A percentile compares a stretch with the other conserved stretches of the same genome.
These are phyloP conservation scores for Scaptomyza montana DNA, from an alignment of 1,140 invertebrate genomes.

Conservation along the genomic window DNA sequence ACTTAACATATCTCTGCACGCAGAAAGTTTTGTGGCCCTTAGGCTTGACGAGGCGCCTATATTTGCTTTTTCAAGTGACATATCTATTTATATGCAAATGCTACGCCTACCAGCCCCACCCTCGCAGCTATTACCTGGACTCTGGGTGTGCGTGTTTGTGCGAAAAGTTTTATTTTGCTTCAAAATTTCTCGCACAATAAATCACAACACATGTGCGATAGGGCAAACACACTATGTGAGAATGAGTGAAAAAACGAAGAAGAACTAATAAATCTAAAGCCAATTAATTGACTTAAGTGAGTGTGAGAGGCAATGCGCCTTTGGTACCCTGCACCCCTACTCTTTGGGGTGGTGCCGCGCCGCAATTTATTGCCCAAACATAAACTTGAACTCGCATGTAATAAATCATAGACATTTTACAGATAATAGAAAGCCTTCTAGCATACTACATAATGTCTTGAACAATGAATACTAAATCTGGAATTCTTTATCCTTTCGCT, in stretches of 20 bases:
- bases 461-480: conserved; percentile 8
- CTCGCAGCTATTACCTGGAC: conserved; percentile 30
- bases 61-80: conserved; percentile 70
- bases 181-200: conserved; percentile 62
- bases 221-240: not conserved
- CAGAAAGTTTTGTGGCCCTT: conserved; percentile 18
- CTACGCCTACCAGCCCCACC: conserved; percentile 29
- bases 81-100: conserved; percentile 80
- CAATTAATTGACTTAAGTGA: conserved; percentile 80
- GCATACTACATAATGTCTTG: conserved; percentile 37
- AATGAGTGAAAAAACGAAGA: conserved; percentile 51
- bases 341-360: conserved; percentile 41
- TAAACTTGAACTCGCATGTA: conserved; percentile 76
- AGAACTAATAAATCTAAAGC: conserved; percentile 74
- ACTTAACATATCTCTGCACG: conserved; percentile 25
- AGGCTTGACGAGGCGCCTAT: conserved; percentile 29
- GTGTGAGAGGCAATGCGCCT: conserved; percentile 6
- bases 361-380: conserved; percentile 70
- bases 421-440: conserved; percentile 73
- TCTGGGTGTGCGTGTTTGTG: conserved; percentile 49
- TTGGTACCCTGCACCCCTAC: conserved; percentile 7
- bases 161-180: conserved; percentile 45
- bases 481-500: conserved; percentile 24
- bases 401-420: conserved; percentile 78
- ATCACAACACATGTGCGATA: conserved; percentile 57